Evolutionary conservation across 2,113 vertebrate species (phyloP).

Genomic region (Proteles cristata): DNA sequence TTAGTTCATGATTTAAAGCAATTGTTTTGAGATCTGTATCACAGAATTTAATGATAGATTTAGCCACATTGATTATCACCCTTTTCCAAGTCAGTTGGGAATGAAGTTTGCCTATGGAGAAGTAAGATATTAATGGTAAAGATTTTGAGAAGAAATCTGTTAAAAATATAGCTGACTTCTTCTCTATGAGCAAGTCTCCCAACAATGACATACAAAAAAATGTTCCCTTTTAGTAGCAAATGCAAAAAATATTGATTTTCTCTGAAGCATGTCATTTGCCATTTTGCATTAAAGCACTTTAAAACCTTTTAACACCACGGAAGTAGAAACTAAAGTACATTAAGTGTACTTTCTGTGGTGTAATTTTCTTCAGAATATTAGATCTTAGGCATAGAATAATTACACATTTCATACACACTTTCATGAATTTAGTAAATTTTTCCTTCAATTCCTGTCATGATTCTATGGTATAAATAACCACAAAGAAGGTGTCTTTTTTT

Average conservation of each 20-base stretch:
- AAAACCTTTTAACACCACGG: constrained; percentile 82
- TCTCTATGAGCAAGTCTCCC: constrained; percentile 29
- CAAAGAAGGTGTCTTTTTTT: constrained; percentile 58
- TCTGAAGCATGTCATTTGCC: constrained; percentile 82
- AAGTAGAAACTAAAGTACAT: constrained; percentile 66
- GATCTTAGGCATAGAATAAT: constrained; percentile 71
- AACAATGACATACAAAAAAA: constrained; percentile 67
- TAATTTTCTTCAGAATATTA: constrained; percentile 73
- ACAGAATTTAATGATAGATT: constrained; percentile 72
- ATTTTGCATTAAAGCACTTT: constrained; percentile 78
- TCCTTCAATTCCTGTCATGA: constrained; percentile 53
- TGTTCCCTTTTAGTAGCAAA: constrained; percentile 75
- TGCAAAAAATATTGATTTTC: constrained; percentile 81
- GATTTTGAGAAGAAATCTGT: constrained; percentile 70
- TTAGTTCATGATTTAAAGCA: constrained; percentile 75
- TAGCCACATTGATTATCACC: constrained; percentile 76
- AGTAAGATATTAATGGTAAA: constrained; percentile 76
- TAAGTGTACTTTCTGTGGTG: constrained; percentile 76
- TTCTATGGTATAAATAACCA: constrained; percentile 50
- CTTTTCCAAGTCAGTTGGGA: constrained; percentile 70
- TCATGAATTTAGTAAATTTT: constrained; percentile 51
- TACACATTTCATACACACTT: constrained; percentile 57
- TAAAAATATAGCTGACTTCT: constrained; percentile 72
- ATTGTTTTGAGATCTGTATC: constrained; percentile 72
- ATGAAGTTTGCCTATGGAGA: constrained; percentile 72